Evolutionary conservation across 2,113 vertebrate genomes (phyloP), one percentile per base, ranked within the genome.

Genomic region (Thomomys bottae): DNA sequence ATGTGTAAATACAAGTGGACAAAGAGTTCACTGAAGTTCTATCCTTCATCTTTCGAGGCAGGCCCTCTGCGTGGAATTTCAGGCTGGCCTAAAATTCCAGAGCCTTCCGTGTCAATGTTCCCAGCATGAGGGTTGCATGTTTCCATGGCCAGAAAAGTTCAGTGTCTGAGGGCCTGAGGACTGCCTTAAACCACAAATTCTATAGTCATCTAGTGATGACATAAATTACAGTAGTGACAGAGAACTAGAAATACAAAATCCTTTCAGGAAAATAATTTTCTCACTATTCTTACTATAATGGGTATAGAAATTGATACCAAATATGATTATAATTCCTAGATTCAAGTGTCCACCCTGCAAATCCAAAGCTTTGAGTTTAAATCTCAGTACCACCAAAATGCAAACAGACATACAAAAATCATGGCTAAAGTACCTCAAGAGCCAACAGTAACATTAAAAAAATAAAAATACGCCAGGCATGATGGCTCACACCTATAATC

Each of bases 221-320:
- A 18, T 86, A 67, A 93, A 79, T 90, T 63, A 61, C 21, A 73
- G 40, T 59, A 88, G 42, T 32, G 61, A 17, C 24, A 73, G 4
- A 28, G 90, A 54, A 77, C 79, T 34, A 18, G 30, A 28, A 88
- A 23, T 26, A 77, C 11, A 87, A 84, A 92, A 71, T 42, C 21
- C 76, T 81, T 93, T 89, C 28, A 71, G 84, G 73, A 49, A 38
- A 85, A 70, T 77, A 23, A 73, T 45, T 86, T 59, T 66, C 64
- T 84, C 34, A 45, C 30, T 54, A 38, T 38, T 54, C 28, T 75
- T 38, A 66, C 30, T n/a, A 32, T 68, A 78, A n/a, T 57, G 70
- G 57, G 24, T 66, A 81, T 45, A 76, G n/a, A 54, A 88, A 70
- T 36, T 32, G 30, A 78, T 68, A 88, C 38, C 54, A 93, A 83